Percentiles rank a stretch among this genome's conserved stretches.
Conservation (phyloP, 2,113 vertebrate species). For the Percopsis transmontana region DNA sequence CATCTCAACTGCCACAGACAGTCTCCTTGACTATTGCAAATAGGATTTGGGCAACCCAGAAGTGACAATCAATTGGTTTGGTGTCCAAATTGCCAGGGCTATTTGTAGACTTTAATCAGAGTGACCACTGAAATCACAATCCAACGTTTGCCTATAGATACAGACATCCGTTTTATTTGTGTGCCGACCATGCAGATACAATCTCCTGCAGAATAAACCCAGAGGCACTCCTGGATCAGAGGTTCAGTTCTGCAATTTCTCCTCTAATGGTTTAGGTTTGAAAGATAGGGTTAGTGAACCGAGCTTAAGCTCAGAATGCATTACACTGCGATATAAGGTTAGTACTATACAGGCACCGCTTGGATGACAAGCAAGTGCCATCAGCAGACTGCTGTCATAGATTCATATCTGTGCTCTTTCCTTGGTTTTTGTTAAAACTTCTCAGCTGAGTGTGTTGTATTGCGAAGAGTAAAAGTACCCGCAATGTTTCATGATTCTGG, state of each 20-base stretch:
- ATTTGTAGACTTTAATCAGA: neutral
- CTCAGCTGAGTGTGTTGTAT: neutral
- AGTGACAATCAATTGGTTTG: neutral
- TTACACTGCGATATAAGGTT: slow-evolving; percentile 3
- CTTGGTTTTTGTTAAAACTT: neutral
- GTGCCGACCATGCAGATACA: neutral
- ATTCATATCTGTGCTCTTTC: too few relatives aligned
- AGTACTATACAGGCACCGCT: too few relatives aligned
- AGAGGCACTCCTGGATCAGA: neutral
- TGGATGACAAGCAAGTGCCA: too few relatives aligned
- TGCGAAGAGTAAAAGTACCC: too few relatives aligned
- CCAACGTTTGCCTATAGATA: too few relatives aligned
- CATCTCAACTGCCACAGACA: neutral
- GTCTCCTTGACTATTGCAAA: neutral
- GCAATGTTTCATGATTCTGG: too few relatives aligned
- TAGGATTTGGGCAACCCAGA: neutral
- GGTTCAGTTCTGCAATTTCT: neutral
- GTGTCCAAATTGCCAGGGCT: neutral
- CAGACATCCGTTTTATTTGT: too few relatives aligned
- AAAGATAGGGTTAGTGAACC: neutral
- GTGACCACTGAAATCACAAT: neutral
- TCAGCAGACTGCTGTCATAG: neutral
- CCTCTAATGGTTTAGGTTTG: neutral
- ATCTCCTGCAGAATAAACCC: neutral
- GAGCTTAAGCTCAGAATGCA: slow-evolving; percentile 13